These are phyloP conservation scores for Diplosoma virens DNA, from an alignment of 23 tunicate genomes.

Conservation along the genomic window DNA sequence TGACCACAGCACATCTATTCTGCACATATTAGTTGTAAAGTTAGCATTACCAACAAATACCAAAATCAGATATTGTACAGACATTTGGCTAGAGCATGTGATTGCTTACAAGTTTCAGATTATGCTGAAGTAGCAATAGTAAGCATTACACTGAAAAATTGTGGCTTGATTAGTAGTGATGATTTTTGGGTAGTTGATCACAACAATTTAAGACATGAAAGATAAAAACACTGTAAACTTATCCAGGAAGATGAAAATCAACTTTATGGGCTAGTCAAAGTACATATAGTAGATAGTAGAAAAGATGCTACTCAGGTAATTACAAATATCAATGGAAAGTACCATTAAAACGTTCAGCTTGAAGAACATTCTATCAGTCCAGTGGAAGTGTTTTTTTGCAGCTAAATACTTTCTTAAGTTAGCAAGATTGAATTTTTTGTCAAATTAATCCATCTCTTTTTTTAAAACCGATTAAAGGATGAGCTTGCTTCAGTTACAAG, in stretches of 20 bases:
- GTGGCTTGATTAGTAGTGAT: no score
- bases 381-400: no score
- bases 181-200: background rate
- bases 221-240: background rate
- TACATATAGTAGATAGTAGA: background rate
- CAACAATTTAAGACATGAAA: background rate
- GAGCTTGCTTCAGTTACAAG: no score
- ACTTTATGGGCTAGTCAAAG: background rate
- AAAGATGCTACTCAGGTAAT: background rate
- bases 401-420: no score
- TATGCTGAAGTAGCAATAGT: background rate
- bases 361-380: no score
- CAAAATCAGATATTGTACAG: background rate
- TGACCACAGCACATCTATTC: background rate
- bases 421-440: no score
- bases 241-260: background rate
- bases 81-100: background rate
- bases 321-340: background rate
- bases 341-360: background rate
- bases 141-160: background rate
- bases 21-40: background rate
- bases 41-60: background rate
- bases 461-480: no score
- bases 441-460: no score
- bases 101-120: background rate